phyloP scores from a whole-genome alignment of 2,797 vertebrate genomes.

The Enteromius anoplus region DNA sequence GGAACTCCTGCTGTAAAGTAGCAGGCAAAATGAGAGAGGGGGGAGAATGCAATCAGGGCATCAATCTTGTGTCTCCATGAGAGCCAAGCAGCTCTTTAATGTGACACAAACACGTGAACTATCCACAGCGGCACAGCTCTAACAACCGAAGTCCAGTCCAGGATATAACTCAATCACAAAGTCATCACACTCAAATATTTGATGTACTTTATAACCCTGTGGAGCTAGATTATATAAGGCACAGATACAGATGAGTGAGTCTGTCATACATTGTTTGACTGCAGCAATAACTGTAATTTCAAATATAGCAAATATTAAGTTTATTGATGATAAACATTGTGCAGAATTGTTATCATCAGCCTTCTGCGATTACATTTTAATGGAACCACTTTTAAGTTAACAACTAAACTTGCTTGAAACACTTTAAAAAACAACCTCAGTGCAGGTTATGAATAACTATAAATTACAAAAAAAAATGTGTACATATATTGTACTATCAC shows the following conservation, averaged over 20 bases:
- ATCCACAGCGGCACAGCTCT: background rate
- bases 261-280: slow-evolving; percentile 13
- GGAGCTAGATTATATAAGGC: slow-evolving; percentile 23
- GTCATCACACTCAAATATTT: slow-evolving; percentile 21
- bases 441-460: background rate
- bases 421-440: background rate
- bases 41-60: background rate
- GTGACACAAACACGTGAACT: background rate
- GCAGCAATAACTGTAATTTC: slow-evolving; percentile 41
- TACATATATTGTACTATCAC: background rate
- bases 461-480: background rate
- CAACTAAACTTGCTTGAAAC: background rate
- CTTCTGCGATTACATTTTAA: background rate
- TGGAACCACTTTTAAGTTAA: background rate
- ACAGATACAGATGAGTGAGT: slow-evolving; percentile 24
- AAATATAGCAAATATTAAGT: slow-evolving; percentile 25
- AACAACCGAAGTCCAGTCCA: slow-evolving; percentile 7
- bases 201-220: slow-evolving; percentile 12
- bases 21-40: background rate
- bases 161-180: slow-evolving; percentile 21
- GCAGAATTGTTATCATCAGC: background rate
- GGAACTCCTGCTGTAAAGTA: background rate
- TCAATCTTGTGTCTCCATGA: background rate
- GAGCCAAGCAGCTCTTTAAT: background rate
- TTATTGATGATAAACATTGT: background rate